phyloP scores from a whole-genome alignment of 2,113 vertebrate genomes.

The Calypte anna region DNA sequence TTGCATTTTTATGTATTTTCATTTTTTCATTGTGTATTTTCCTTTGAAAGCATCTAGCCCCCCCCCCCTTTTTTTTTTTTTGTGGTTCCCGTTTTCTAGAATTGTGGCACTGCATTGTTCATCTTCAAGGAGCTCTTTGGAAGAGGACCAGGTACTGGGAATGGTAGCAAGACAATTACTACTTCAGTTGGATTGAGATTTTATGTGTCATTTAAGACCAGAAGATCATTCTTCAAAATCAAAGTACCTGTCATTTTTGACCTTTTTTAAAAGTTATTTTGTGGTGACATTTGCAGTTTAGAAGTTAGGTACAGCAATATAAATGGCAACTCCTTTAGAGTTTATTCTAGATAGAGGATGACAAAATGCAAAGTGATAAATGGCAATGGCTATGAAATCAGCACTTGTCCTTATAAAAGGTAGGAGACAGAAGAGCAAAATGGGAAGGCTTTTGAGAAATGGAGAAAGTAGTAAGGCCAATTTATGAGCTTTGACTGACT shows the following conservation, averaged over 20 bases:
- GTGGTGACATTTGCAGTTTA: constrained; percentile 20
- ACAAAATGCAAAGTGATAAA: neutral
- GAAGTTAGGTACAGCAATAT: neutral
- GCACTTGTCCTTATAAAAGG: neutral
- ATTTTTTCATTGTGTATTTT: neutral
- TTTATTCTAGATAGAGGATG: neutral
- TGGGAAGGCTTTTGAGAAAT: neutral
- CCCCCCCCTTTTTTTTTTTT: no score
- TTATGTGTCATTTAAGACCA: neutral
- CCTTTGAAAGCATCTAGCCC: neutral
- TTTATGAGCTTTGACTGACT: neutral
- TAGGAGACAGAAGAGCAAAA: neutral
- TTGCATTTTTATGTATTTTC: neutral
- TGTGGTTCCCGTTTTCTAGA: neutral
- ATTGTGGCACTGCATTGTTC: neutral
- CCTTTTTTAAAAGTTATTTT: neutral
- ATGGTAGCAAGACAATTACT: neutral
- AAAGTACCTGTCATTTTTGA: neutral
- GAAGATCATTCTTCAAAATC: neutral
- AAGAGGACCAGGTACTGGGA: neutral
- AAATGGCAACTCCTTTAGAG: neutral
- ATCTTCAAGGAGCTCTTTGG: neutral
- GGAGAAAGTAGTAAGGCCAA: neutral
- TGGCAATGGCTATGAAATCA: neutral
- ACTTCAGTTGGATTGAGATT: neutral